A percentile compares a stretch with the other conserved stretches of the same genome.
phyloP scores from a whole-genome alignment of 2,888 invertebrate species.

The Watsonalla binaria region DNA sequence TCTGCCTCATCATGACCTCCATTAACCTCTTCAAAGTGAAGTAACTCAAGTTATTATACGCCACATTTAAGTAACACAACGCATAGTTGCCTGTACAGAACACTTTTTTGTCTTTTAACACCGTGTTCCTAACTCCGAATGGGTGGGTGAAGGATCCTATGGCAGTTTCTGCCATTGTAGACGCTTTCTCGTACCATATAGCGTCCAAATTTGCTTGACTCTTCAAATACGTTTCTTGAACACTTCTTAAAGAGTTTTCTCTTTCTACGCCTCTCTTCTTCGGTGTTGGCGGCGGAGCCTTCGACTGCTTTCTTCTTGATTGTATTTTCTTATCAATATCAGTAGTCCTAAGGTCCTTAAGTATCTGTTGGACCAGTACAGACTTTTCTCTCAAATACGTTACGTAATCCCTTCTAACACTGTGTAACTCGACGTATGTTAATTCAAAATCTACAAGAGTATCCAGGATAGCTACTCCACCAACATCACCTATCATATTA shows the following conservation, averaged over 20 bases:
- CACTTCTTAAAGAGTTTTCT: constrained; percentile 20
- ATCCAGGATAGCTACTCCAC: constrained; percentile 31
- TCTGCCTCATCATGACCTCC: constrained; percentile 37
- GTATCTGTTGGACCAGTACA: constrained; percentile 17
- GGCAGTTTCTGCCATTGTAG: constrained; percentile 19
- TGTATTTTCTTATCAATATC: constrained; percentile 22
- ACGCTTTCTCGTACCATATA: constrained; percentile 31
- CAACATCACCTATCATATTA: constrained; percentile 45
- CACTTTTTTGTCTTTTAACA: constrained; percentile 17
- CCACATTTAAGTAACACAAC: constrained; percentile 43
- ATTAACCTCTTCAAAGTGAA: constrained; percentile 34
- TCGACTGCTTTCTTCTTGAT: constrained; percentile 19
- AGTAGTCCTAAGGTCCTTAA: constrained; percentile 19
- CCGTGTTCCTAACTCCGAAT: constrained; percentile 24
- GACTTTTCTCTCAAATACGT: constrained; percentile 32
- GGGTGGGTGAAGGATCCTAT: constrained; percentile 40
- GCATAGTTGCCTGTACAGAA: constrained; percentile 47
- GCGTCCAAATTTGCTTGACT: constrained; percentile 19
- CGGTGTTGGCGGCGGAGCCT: constrained; percentile 2
- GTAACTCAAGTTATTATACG: constrained; percentile 46
- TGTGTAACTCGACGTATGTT: constrained; percentile 30
- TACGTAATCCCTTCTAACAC: constrained; percentile 25
- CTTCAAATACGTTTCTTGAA: constrained; percentile 15
- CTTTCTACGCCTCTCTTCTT: constrained; percentile 27
- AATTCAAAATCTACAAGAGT: constrained; percentile 36